A percentile compares a stretch with the other conserved stretches of the same genome.
Conservation (phyloP, 2,113 vertebrate species). For the Ceyx margarethae region DNA sequence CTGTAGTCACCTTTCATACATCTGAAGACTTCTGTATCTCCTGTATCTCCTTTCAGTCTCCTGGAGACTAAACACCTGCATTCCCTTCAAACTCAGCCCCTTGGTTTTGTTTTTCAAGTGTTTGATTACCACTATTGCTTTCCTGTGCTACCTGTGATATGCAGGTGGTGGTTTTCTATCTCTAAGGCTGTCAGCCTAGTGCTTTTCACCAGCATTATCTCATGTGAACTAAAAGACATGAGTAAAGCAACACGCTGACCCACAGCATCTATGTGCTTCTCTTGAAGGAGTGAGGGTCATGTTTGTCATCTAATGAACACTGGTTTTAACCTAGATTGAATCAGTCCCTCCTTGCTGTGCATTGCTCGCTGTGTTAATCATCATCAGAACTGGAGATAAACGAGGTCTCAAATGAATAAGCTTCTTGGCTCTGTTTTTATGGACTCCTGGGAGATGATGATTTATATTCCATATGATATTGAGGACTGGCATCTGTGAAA, state of each 20-base stretch:
- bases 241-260: neutral
- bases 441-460: constrained; percentile 13
- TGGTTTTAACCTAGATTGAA: constrained; percentile 32
- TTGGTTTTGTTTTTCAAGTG: neutral
- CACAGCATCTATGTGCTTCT: neutral
- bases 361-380: constrained; percentile 29
- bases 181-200: neutral
- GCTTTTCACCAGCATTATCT: neutral
- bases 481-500: constrained; percentile 3
- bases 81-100: neutral
- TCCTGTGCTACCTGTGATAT: neutral
- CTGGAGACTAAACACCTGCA: neutral
- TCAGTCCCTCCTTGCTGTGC: neutral
- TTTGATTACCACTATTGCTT: neutral
- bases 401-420: constrained; percentile 44
- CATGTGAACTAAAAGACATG: neutral
- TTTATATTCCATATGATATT: constrained; percentile 24
- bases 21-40: neutral
- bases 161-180: neutral
- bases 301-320: constrained; percentile 9
- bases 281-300: neutral
- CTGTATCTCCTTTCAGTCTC: neutral
- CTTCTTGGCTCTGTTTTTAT: constrained; percentile 6
- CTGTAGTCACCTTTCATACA: neutral
- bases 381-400: constrained; percentile 45